Conservation (phyloP, 2,888 invertebrate species). For the Sepioteuthis lessoniana region DNA sequence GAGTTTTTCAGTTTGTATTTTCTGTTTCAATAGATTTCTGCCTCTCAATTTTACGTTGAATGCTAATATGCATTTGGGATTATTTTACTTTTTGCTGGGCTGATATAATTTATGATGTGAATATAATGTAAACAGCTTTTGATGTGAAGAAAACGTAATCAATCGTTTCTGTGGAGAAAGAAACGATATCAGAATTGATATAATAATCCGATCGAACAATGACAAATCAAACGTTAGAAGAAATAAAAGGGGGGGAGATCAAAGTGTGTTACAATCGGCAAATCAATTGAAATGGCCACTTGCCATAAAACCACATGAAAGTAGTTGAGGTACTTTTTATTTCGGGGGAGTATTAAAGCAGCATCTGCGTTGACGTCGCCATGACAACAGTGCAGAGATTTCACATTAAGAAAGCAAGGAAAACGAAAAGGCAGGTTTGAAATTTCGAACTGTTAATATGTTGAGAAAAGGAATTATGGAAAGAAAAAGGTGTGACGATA, state of each 20-base stretch:
- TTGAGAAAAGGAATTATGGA: background rate
- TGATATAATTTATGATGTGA: background rate
- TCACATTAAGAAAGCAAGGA: background rate
- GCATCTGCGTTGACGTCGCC: background rate
- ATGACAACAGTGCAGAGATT: background rate
- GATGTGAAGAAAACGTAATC: background rate
- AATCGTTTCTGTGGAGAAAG: background rate
- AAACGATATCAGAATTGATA: background rate
- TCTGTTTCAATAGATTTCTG: background rate
- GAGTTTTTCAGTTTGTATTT: too few species aligned
- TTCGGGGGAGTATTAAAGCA: background rate
- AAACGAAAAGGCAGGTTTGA: background rate
- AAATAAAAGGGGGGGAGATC: background rate
- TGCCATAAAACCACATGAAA: background rate
- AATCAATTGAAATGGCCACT: background rate
- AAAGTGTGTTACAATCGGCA: background rate
- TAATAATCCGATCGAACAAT: background rate
- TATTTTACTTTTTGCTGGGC: background rate
- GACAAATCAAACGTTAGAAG: background rate
- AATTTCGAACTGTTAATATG: too few species aligned
- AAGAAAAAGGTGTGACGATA: background rate
- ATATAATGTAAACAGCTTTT: constrained; percentile 33
- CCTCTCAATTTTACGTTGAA: background rate
- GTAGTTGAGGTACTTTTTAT: background rate
- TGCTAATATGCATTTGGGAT: background rate